Percentiles rank a stretch among this genome's conserved stretches.
Conservation (phyloP, 2,888 invertebrate species). For the Linyphia triangularis region DNA sequence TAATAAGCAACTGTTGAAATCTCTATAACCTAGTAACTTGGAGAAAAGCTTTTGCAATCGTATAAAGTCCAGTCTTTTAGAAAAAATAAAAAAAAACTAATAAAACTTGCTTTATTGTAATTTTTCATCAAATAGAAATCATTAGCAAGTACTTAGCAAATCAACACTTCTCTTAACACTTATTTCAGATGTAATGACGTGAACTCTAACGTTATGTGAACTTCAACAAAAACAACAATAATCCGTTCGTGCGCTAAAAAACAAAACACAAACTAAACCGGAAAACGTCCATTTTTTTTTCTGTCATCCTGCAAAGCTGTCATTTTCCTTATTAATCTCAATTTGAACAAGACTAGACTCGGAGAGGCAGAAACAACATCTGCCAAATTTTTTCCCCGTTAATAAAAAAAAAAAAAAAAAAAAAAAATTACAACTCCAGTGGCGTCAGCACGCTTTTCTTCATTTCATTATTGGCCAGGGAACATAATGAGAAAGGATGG, state of each 20-base stretch:
- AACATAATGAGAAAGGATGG: constrained; percentile 61
- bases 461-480: constrained; percentile 35
- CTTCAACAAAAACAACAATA: not conserved
- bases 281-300: not conserved
- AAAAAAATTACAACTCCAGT: not conserved
- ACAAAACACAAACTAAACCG: not conserved
- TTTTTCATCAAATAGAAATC: no score
- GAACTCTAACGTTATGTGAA: no score
- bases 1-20: no score
- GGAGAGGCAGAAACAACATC: constrained; percentile 25
- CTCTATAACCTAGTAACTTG: no score
- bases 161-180: not conserved
- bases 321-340: constrained; percentile 61
- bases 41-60: no score
- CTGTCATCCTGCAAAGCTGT: constrained; percentile 20
- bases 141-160: not conserved
- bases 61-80: no score
- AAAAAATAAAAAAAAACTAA: no score
- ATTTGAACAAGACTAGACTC: constrained; percentile 50
- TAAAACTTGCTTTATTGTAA: no score
- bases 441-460: constrained; percentile 27
- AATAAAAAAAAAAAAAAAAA: not conserved
- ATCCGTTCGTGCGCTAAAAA: not conserved
- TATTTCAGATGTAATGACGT: no score
- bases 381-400: not conserved